Percentiles rank a stretch among this genome's conserved stretches.
Evolutionary conservation across 1,140 invertebrate species (phyloP).

Genomic region (Cotesia chilonis): DNA sequence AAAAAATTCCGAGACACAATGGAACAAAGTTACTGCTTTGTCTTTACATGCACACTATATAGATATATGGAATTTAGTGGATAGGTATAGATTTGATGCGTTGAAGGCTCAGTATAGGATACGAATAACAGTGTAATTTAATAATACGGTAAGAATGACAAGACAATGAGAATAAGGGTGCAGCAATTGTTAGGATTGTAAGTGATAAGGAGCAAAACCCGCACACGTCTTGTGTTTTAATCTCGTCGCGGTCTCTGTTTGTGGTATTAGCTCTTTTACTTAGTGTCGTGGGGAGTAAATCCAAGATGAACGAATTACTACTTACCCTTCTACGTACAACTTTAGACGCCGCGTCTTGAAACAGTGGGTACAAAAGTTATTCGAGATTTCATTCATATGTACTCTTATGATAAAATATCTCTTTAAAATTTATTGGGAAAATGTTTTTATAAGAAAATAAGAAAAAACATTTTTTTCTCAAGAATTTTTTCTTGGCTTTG

Average conservation of each 20-base stretch:
- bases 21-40: conserved; percentile 8
- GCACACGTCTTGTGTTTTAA: conserved; percentile 46
- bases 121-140: conserved; percentile 25
- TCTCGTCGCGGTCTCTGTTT: conserved; percentile 53
- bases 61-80: too few relatives aligned
- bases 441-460: too few relatives aligned
- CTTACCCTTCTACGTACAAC: conserved; percentile 16
- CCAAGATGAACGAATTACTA: conserved; percentile 38
- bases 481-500: too few relatives aligned
- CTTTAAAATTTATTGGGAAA: too few relatives aligned
- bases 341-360: conserved; percentile 13
- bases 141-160: conserved; percentile 34
- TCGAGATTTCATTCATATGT: neutral
- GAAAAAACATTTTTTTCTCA: too few relatives aligned
- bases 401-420: too few relatives aligned
- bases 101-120: conserved; percentile 2
- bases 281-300: conserved; percentile 51
- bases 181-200: conserved; percentile 26
- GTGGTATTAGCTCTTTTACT: conserved; percentile 50
- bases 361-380: conserved; percentile 7
- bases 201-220: conserved; percentile 29
- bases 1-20: neutral
- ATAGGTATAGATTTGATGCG: neutral
- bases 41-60: neutral
- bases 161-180: conserved; percentile 28